Evolutionary conservation across 2,113 vertebrate genomes (phyloP), one percentile per base, ranked within the genome.

Genomic region (Gnathochromis pfefferi): DNA sequence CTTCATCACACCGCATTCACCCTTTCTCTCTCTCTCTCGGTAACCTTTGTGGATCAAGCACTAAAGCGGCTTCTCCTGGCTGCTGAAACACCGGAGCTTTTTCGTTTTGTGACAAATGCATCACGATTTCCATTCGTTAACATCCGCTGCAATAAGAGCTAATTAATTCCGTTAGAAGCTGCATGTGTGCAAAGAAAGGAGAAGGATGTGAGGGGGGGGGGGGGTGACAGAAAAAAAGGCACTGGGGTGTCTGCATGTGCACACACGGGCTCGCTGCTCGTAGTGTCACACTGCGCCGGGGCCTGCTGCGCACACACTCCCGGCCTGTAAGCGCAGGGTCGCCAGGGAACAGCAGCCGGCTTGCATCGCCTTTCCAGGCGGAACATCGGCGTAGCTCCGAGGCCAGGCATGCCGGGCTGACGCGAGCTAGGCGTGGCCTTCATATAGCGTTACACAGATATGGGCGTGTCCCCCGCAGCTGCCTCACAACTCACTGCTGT

Each of bases 371-470:
- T 84, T 13, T 82, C 81, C 92, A 21, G 65, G 88, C 14, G 68
- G 68, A 47, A 73, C 28, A 11, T 28, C 70, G 70, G 23, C 45
- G 70, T 1, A 85, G 93, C 88, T 82, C 79, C 68, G 84, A 88
- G 94, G 92, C 89, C 92, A 8, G 82, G 83, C 90, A 89, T 79
- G 91, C 81, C 7, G 86, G 65, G 80, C 88, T 86, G 91, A 93
- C 91, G 90, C 90, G 2, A 38, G 91, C 91, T 85, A 93, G 94
- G 94, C 94, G 94, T 95, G 94, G 94, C 93, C 85, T 91, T 38
- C 88, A 84, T 84, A 31, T 57, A 73, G 53, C 86, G 13, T 93
- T 88, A 91, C 91, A 82, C 88, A 54, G 70, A 19, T 53, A 87
- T 63, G 91, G 94, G 94, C 90, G 92, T 92, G 90, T 65, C 73